Evolutionary conservation across 2,797 vertebrate genomes (phyloP).

Genomic region (Cyprinodon diabolis): DNA sequence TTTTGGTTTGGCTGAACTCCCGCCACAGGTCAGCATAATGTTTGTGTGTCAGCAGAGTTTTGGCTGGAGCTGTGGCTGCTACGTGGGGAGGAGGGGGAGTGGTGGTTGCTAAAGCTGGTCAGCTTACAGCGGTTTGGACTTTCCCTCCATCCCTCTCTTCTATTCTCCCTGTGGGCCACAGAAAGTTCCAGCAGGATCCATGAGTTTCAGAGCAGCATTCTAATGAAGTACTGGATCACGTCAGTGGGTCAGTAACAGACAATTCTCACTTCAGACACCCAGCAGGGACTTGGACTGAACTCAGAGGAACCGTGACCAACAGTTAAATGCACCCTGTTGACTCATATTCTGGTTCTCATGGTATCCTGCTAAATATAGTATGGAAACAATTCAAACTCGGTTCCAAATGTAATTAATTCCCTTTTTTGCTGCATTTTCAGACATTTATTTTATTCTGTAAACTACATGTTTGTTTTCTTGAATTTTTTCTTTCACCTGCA

Average conservation of each 20-base stretch:
- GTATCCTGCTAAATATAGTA: not conserved
- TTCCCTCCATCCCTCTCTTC: constrained; percentile 42
- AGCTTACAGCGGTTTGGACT: constrained; percentile 70
- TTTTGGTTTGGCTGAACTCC: constrained; percentile 71
- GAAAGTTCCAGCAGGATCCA: constrained; percentile 68
- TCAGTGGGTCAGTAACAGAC: constrained; percentile 55
- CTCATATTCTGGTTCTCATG: constrained; percentile 5
- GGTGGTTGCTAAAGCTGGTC: constrained; percentile 41
- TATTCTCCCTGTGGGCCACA: constrained; percentile 47
- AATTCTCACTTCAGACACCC: constrained; percentile 41
- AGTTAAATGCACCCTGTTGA: not conserved
- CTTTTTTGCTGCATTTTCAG: no score
- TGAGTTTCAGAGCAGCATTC: constrained; percentile 52
- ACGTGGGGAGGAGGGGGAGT: constrained; percentile 24
- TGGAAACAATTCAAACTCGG: not conserved
- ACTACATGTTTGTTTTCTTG: no score
- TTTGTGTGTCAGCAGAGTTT: constrained; percentile 44
- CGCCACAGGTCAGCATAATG: constrained; percentile 63
- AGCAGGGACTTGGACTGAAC: constrained; percentile 47
- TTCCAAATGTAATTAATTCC: no score
- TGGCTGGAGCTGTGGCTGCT: constrained; percentile 29
- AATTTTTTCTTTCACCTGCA: no score
- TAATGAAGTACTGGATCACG: constrained; percentile 66
- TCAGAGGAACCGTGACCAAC: constrained; percentile 24
- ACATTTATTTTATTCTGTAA: no score